Conservation (phyloP, 2,888 invertebrate genomes). For the Rhingia rostrata region DNA sequence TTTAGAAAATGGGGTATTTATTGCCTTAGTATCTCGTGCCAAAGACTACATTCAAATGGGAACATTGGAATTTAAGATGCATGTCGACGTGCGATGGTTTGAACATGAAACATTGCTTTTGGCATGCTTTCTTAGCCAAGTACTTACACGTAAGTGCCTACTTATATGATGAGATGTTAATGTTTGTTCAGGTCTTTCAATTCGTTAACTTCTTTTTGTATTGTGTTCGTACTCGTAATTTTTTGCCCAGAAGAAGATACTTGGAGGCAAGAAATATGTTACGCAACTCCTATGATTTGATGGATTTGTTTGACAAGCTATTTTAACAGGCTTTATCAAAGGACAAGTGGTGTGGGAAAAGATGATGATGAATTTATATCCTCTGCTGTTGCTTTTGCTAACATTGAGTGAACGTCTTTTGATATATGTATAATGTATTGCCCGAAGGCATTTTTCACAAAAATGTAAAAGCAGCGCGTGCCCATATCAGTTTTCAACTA, state of each 20-base stretch:
- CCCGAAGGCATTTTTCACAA: no score
- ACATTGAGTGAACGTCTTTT: no score
- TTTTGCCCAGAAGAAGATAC: conserved; percentile 6
- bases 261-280: conserved; percentile 20
- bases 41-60: background rate
- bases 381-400: background rate
- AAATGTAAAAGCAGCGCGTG: no score
- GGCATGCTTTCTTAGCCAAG: background rate
- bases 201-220: conserved; percentile 9
- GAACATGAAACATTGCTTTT: conserved; percentile 3
- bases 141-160: background rate
- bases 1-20: conserved; percentile 28
- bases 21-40: conserved; percentile 17
- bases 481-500: no score
- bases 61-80: background rate
- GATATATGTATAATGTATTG: no score
- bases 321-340: no score
- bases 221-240: conserved; percentile 4
- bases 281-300: conserved; percentile 29
- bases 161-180: conserved; percentile 12
- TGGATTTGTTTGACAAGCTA: conserved; percentile 13
- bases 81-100: background rate
- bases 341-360: background rate
- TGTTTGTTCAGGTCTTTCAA: conserved; percentile 18
- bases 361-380: background rate